Evolutionary conservation across 2,888 invertebrate genomes (phyloP), one percentile per base, ranked within the genome.

Genomic region (Phorcus lineatus): DNA sequence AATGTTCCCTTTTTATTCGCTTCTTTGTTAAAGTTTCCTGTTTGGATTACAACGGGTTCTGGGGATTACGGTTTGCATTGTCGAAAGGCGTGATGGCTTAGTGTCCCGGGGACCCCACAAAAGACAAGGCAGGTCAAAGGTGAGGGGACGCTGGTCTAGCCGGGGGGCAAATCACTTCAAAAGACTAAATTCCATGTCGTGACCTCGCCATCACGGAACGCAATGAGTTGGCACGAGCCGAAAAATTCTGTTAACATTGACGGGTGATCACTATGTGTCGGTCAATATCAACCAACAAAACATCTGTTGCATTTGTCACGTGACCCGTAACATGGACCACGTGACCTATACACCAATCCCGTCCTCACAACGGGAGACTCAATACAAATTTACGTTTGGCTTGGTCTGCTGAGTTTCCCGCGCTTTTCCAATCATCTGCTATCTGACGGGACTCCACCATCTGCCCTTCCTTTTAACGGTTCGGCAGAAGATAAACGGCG

Each of bases 251-350:
- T 31, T 24, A 19, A 19, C 57, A 57, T 57, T 57, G 22, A 57
- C 57, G 19, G 22, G 22, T 22, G 36, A 36, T 40, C 31, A 36
- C 70, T 19, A 36, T 70, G 70, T 70, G 28, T 70, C 36, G 28
- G 70, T 36, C 70, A 40, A 31, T 36, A 70, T 24, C 36, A 36
- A 9, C 70, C n/a, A 40, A 36, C 31, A 70, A 47, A 70, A 70
- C 70, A 70, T 70, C 70, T 70, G 70, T 70, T 70, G 70, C 70
- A 70, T 70, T 17, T n/a, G 36, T 36, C 70, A 70, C 70, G 70
- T 70, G 70, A 70, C 70, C 70, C 36, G 19, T 70, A 36, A 70
- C 40, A 62, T 40, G 17, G 36, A 19, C 40, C 70, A 70, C 70
- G 70, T 70, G 70, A 70, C 70, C 36, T 22, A 7, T 19, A n/a